Conservation (phyloP, 1,140 invertebrate genomes). For the Cotesia typhae region DNA sequence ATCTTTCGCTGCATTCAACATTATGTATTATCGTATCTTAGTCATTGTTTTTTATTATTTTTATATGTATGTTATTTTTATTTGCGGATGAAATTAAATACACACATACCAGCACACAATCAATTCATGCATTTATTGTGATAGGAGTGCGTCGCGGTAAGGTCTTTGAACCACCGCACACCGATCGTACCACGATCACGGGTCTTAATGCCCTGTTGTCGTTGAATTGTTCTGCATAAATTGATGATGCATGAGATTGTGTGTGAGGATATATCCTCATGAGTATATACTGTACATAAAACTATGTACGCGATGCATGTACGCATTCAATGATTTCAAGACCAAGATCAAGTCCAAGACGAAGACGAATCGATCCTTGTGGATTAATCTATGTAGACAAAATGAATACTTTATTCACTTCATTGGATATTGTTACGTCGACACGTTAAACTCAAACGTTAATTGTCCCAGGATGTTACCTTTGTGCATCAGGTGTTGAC, state of each 20-base stretch:
- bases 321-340: too few species aligned
- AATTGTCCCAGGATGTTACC: conserved; percentile 7
- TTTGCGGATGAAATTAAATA: too few species aligned
- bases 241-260: conserved; percentile 60
- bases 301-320: too few species aligned
- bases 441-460: conserved; percentile 9
- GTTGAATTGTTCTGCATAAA: conserved; percentile 67
- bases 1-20: conserved; percentile 18
- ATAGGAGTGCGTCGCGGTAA: conserved; percentile 15
- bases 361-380: conserved; percentile 55
- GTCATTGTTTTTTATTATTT: too few species aligned
- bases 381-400: not conserved
- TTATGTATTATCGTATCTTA: conserved; percentile 10
- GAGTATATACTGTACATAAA: conserved; percentile 40
- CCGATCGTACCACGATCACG: conserved; percentile 24
- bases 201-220: conserved; percentile 61
- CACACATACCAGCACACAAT: not conserved
- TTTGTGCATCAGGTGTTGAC: conserved; percentile 7
- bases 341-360: conserved; percentile 28
- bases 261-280: conserved; percentile 30
- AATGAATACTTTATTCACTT: not conserved
- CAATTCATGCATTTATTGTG: conserved; percentile 12
- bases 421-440: not conserved
- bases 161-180: conserved; percentile 41
- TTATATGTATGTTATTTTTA: too few species aligned